Evolutionary conservation across 2,113 vertebrate species (phyloP).

Genomic region (Semnopithecus entellus): DNA sequence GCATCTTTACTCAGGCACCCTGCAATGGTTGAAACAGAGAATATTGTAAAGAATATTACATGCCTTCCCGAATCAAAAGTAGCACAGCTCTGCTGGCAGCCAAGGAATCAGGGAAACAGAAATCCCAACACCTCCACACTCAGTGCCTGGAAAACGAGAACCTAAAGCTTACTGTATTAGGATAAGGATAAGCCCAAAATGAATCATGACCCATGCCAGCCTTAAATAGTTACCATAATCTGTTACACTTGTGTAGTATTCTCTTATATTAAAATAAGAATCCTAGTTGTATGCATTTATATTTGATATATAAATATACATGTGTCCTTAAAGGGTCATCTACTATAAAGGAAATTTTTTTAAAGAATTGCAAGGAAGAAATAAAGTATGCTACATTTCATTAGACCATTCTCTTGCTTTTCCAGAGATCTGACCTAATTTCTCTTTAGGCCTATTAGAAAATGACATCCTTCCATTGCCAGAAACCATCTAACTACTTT

Average conservation of each 20-base stretch:
- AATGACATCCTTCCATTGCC: neutral
- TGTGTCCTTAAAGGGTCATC: neutral
- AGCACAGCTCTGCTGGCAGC: neutral
- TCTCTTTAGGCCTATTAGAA: neutral
- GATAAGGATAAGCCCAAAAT: neutral
- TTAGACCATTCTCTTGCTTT: neutral
- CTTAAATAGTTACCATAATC: neutral
- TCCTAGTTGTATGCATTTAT: neutral
- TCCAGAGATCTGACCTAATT: neutral
- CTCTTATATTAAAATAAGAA: neutral
- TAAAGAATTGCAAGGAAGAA: neutral
- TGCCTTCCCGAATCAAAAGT: neutral
- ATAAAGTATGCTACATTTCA: neutral
- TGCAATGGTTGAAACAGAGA: neutral
- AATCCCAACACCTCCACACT: neutral
- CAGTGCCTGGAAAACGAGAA: neutral
- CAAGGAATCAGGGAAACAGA: neutral
- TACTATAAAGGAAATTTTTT: neutral
- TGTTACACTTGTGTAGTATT: neutral
- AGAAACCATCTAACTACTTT: neutral
- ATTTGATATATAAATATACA: slow-evolving; percentile 5
- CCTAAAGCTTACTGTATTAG: neutral
- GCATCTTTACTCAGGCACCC: neutral
- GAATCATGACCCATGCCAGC: neutral
- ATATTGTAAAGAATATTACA: neutral